Evolutionary conservation across 37 sponge, comb jelly and placozoan species (phyloP), one percentile per base, ranked within the genome.

Genomic region (Cliona cf. orientalis): DNA sequence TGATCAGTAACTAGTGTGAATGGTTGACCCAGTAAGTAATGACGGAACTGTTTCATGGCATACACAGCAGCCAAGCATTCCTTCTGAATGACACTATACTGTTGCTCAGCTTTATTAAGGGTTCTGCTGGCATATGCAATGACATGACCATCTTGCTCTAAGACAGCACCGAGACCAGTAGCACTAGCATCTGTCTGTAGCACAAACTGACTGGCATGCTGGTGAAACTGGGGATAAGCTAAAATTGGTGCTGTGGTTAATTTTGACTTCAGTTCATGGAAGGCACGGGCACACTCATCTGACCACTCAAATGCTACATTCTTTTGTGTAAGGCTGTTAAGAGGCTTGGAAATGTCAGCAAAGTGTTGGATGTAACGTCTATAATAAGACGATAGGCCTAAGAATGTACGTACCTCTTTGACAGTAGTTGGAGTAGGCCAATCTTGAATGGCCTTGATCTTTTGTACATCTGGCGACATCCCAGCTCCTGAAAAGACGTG

Each of bases 121-220:
- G 42, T 33, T n/a, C 60, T 34, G 45, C 84, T 84, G 32, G 71
- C 74, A 69, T 74, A 90, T 19, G 85, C 77, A 31, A 84, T 84
- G 28, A 73, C 80, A 7, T 74, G 80, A 26, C 80, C 72, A 40
- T 72, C 58, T 29, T 84, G 80, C 45, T 84, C 80, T 5, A 90
- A 75, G 5, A 80, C 67, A n/a, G 84, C 81, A 39, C 84, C 90
- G 2, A 90, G n/a, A 19, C 80, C 85, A 44, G 45, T 55, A 19
- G 46, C 58, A 46, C 80, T 84, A 39, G 90, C 90, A 74, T 91
- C 92, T 22, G 87, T 91, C 55, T 73, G 79, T 21, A 91, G 60
- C 0, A 72, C 31, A 41, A 91, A 80, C 4, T 25, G 29, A 17
- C 68, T 37, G 32, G 86, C 79, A 28, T 73, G 44, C 19, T 21